These are phyloP conservation scores for Sciurus niger DNA, from an alignment of 2,113 vertebrate genomes.

Conservation along the genomic window DNA sequence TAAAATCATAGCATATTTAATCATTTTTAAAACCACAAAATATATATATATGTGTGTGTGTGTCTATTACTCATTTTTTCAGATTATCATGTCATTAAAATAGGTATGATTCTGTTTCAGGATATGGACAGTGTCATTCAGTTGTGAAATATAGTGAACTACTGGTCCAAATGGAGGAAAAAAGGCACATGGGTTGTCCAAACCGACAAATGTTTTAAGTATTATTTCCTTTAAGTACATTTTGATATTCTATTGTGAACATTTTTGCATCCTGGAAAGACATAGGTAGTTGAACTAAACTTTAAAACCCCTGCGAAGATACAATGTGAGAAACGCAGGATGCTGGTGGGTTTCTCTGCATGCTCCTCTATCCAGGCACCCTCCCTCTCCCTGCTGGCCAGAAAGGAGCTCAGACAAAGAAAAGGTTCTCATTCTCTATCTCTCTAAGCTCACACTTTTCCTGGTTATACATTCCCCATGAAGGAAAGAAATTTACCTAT, in stretches of 20 bases:
- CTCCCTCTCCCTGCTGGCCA: no score
- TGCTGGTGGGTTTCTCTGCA: background rate
- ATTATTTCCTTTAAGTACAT: background rate
- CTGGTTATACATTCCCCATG: background rate
- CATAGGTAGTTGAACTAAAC: background rate
- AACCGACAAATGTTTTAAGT: background rate
- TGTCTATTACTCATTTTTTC: background rate
- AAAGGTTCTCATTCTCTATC: background rate
- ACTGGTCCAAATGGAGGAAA: background rate
- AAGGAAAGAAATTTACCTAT: background rate
- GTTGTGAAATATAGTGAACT: background rate
- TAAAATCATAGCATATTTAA: background rate
- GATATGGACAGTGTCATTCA: background rate
- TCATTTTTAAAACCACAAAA: background rate
- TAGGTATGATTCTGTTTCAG: background rate
- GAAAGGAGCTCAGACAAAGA: background rate
- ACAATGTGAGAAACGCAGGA: rapidly evolving
- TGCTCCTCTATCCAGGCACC: rapidly evolving
- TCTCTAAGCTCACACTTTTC: background rate
- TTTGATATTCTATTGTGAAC: background rate
- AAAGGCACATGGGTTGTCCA: background rate
- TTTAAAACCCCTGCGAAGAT: background rate
- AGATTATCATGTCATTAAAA: background rate
- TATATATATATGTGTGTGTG: no score
- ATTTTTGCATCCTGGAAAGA: background rate